phyloP scores from a whole-genome alignment of 2,888 invertebrate species.

The Ectemnius lituratus region DNA sequence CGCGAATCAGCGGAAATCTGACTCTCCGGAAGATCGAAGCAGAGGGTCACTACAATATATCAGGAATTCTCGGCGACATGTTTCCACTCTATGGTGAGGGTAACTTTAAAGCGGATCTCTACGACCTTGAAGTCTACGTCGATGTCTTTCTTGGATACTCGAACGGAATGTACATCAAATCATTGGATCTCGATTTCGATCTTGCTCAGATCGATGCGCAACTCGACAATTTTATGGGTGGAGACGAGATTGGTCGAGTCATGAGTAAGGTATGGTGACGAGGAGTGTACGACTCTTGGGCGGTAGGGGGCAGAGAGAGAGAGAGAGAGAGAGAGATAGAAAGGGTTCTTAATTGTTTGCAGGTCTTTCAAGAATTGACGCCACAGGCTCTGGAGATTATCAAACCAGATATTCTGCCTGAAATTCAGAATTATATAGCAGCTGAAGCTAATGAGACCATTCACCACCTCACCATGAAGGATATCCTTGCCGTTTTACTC shows the following conservation, averaged over 20 bases:
- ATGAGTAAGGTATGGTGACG: slow-evolving; percentile 64
- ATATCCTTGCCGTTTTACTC: slow-evolving; percentile 66
- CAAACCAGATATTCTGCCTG: slow-evolving; percentile 72
- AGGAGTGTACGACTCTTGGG: too few species aligned
- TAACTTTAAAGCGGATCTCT: slow-evolving; percentile 60
- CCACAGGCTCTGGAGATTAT: slow-evolving; percentile 70
- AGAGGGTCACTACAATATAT: slow-evolving; percentile 69
- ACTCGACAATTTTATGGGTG: slow-evolving; percentile 70
- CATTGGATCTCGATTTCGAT: slow-evolving; percentile 70
- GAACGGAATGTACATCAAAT: slow-evolving; percentile 71
- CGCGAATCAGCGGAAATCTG: slow-evolving; percentile 69
- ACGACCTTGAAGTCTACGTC: slow-evolving; percentile 65
- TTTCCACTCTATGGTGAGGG: slow-evolving; percentile 65
- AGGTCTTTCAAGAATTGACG: slow-evolving; percentile 70
- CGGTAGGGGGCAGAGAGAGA: too few species aligned
- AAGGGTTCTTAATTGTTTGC: slow-evolving; percentile 18
- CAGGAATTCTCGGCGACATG: slow-evolving; percentile 68
- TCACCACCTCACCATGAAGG: slow-evolving; percentile 69
- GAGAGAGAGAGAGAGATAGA: too few species aligned
- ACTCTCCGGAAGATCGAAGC: slow-evolving; percentile 65
- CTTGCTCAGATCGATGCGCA: slow-evolving; percentile 57
- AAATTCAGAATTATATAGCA: slow-evolving; percentile 67
- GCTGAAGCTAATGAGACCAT: slow-evolving; percentile 66
- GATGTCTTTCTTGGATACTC: slow-evolving; percentile 69
- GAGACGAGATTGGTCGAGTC: slow-evolving; percentile 60